Percentiles rank a stretch among this genome's conserved stretches.
These are phyloP conservation scores for Solea senegalensis DNA, from an alignment of 2,113 vertebrate species.

Conservation along the genomic window DNA sequence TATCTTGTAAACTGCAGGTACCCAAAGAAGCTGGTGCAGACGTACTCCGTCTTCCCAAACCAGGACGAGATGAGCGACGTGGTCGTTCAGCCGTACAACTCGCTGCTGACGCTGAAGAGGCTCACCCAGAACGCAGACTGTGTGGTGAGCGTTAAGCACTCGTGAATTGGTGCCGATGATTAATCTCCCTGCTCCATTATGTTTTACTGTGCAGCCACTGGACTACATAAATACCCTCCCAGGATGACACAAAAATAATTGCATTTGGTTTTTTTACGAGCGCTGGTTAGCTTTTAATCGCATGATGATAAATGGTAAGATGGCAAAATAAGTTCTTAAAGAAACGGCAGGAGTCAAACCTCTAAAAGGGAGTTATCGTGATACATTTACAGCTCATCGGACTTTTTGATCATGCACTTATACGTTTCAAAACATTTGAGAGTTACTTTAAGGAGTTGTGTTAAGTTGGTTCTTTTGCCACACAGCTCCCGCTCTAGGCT, in stretches of 20 bases:
- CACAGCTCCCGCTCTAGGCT: neutral
- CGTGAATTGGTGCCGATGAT: constrained; percentile 8
- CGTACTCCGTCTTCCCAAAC: constrained; percentile 97
- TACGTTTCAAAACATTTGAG: too few relatives aligned
- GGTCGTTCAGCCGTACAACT: constrained; percentile 98
- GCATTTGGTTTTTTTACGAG: too few relatives aligned
- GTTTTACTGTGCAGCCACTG: neutral
- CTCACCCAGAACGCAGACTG: constrained; percentile 98
- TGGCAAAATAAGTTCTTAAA: too few relatives aligned
- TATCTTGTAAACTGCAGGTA: constrained; percentile 80
- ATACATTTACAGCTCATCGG: too few relatives aligned
- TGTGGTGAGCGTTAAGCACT: constrained; percentile 84
- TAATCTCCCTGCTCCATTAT: constrained; percentile 8
- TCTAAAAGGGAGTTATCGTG: too few relatives aligned
- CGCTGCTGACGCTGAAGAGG: constrained; percentile 94
- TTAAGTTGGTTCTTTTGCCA: neutral
- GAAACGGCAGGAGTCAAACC: too few relatives aligned
- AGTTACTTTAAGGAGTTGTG: too few relatives aligned
- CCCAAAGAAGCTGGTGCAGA: constrained; percentile 98
- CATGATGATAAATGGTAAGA: too few relatives aligned
- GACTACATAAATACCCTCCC: neutral
- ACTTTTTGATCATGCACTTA: too few relatives aligned
- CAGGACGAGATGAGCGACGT: constrained; percentile 99
- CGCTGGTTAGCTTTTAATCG: too few relatives aligned
- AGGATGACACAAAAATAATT: neutral